phyloP scores from a whole-genome alignment of 2,113 vertebrate species.

The Thamnophis sirtalis region DNA sequence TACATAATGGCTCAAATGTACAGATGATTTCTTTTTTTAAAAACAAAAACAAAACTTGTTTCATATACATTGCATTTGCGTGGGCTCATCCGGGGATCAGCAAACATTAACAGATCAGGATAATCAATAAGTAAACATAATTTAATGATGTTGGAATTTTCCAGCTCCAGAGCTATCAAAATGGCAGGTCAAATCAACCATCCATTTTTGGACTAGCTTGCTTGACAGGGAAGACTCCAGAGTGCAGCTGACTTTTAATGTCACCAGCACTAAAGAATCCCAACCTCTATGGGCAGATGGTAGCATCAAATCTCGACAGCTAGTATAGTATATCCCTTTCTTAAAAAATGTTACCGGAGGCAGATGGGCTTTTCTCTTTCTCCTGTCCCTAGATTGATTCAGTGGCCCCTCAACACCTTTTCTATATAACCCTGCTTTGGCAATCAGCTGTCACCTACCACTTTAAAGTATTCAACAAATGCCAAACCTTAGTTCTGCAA shows the following conservation, averaged over 20 bases:
- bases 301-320: background rate
- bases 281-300: background rate
- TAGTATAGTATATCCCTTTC: too few species aligned
- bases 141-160: background rate
- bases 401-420: background rate
- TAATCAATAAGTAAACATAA: background rate
- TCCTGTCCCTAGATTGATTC: background rate
- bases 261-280: background rate
- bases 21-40: background rate
- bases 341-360: background rate
- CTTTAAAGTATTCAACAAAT: background rate
- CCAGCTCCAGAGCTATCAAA: background rate
- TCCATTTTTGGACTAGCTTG: background rate
- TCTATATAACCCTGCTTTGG: background rate
- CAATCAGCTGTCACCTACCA: background rate
- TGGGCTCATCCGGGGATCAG: background rate
- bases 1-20: too few species aligned
- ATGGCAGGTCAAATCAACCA: background rate
- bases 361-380: background rate
- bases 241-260: background rate
- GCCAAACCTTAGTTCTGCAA: background rate
- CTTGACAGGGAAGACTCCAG: background rate
- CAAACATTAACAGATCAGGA: background rate
- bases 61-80: background rate
- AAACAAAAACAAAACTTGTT: background rate